Conservation (phyloP, 2,797 vertebrate genomes). For the Anas bernieri region DNA sequence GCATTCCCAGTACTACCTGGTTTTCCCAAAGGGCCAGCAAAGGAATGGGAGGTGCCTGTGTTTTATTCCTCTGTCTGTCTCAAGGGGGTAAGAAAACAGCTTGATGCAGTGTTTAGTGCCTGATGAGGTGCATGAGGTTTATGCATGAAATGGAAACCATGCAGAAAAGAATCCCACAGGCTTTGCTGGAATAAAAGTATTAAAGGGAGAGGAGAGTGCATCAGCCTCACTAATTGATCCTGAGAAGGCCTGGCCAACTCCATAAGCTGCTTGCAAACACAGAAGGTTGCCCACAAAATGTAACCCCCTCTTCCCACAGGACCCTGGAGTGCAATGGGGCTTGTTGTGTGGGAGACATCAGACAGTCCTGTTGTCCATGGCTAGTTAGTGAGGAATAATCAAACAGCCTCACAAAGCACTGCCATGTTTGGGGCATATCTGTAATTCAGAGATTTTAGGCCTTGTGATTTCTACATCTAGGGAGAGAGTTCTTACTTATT, state of each 20-base stretch:
- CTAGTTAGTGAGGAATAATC: not conserved
- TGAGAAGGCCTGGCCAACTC: slow-evolving; percentile 32
- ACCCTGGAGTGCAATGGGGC: not conserved
- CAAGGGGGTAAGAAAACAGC: slow-evolving; percentile 30
- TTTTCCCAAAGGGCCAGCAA: not conserved
- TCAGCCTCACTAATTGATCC: slow-evolving; percentile 55
- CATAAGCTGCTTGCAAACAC: not conserved
- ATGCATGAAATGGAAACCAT: slow-evolving; percentile 41
- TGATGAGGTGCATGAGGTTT: slow-evolving; percentile 49
- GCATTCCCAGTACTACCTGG: not conserved
- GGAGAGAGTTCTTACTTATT: slow-evolving; percentile 20
- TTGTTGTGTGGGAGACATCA: not conserved
- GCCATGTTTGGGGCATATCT: not conserved
- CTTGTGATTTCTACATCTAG: slow-evolving; percentile 13
- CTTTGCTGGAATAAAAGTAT: not conserved
- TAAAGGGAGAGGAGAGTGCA: slow-evolving; percentile 21
- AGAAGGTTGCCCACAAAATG: not conserved
- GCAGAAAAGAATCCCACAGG: not conserved
- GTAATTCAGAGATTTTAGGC: not conserved
- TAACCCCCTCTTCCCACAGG: not conserved
- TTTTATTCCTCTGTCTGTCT: not conserved
- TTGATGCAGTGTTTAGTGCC: slow-evolving; percentile 34
- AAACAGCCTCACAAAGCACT: not conserved
- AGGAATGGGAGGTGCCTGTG: not conserved
- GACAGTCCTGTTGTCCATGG: too few species aligned